phyloP scores from a whole-genome alignment of 2,888 invertebrate species.

The Pachycephus smyrnensis region DNA sequence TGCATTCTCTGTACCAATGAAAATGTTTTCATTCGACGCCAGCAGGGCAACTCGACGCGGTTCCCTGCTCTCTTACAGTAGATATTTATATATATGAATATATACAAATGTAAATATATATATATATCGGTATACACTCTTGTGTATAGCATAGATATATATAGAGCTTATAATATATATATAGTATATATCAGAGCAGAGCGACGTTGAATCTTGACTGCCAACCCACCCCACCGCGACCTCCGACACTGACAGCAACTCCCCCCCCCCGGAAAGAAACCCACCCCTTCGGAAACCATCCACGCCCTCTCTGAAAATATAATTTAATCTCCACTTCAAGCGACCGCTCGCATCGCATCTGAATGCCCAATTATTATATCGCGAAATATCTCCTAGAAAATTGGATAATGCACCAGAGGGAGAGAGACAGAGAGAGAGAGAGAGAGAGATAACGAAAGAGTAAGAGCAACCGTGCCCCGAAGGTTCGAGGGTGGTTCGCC shows the following conservation, averaged over 20 bases:
- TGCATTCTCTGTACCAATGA: slow-evolving; percentile 39
- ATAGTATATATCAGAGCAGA: neutral
- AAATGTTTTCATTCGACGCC: slow-evolving; percentile 48
- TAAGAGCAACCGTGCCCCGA: neutral
- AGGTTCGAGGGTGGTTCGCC: no score
- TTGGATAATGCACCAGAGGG: slow-evolving; percentile 50
- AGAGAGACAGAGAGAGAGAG: slow-evolving; percentile 18
- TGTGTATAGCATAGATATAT: no score
- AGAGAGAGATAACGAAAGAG: neutral
- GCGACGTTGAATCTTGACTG: slow-evolving; percentile 21
- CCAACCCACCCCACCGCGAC: slow-evolving; percentile 27
- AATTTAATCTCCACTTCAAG: slow-evolving; percentile 43
- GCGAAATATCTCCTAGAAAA: slow-evolving; percentile 57
- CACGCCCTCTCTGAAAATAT: slow-evolving; percentile 31
- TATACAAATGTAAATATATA: no score
- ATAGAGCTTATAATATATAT: neutral
- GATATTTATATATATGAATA: neutral
- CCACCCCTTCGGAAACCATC: neutral
- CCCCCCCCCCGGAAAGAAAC: slow-evolving; percentile 9
- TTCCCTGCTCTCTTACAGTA: neutral
- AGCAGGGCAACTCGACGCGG: slow-evolving; percentile 10
- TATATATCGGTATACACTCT: no score
- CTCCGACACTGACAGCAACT: slow-evolving; percentile 50
- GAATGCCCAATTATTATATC: slow-evolving; percentile 63
- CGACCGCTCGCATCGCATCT: slow-evolving; percentile 35